Percentiles rank a stretch among this genome's conserved stretches.
phyloP scores from a whole-genome alignment of 2,113 vertebrate genomes.

The Heterocephalus glaber region DNA sequence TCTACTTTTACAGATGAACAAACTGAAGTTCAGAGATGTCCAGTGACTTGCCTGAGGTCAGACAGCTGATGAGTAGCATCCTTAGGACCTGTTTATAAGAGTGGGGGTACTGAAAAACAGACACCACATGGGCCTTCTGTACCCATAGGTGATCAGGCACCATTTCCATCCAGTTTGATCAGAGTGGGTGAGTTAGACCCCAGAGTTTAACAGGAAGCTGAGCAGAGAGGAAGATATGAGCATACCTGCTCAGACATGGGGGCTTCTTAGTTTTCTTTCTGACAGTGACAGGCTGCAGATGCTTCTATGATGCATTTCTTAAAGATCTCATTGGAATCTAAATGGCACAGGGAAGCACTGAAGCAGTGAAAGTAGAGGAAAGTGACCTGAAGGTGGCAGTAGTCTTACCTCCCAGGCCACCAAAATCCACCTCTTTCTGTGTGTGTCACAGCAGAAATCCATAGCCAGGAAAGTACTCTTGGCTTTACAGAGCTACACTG shows the following conservation, averaged over 20 bases:
- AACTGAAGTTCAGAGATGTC: not conserved
- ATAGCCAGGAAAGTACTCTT: conserved; percentile 39
- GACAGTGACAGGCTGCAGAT: conserved; percentile 36
- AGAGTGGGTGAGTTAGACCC: not conserved
- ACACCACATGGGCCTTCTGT: not conserved
- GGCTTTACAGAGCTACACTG: conserved; percentile 2
- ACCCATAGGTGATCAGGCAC: not conserved
- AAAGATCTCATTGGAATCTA: conserved; percentile 74
- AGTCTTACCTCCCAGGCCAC: conserved; percentile 44
- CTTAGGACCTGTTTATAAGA: not conserved
- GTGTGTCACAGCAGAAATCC: conserved; percentile 56
- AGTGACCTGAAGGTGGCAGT: conserved; percentile 50
- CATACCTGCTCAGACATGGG: not conserved
- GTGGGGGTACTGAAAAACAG: not conserved
- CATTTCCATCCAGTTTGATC: not conserved
- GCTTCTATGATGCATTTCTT: conserved; percentile 74
- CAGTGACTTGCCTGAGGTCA: not conserved
- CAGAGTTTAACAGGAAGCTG: not conserved
- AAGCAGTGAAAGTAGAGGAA: conserved; percentile 52
- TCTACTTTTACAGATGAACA: not conserved
- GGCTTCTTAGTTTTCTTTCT: not conserved
- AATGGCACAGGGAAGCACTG: conserved; percentile 54
- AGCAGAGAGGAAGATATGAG: not conserved
- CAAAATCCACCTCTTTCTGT: conserved; percentile 13
- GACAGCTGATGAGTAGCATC: not conserved